Conservation (phyloP, 2,113 vertebrate genomes). For the Scophthalmus maximus region DNA sequence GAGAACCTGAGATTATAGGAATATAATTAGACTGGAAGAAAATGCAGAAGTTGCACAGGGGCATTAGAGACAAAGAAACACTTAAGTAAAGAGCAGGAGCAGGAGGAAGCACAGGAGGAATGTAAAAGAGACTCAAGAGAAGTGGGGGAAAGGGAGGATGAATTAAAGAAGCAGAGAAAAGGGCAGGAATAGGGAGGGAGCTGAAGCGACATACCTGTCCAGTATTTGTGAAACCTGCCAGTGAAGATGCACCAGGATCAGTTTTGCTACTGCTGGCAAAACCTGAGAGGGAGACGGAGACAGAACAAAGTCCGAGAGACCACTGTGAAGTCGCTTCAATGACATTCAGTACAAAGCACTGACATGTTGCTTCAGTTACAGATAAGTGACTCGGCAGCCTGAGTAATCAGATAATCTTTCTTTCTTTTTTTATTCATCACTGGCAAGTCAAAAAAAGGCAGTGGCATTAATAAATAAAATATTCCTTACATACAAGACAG, state of each 20-base stretch:
- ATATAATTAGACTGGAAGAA: neutral
- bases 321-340: neutral
- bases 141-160: no score
- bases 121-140: accelerated
- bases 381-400: neutral
- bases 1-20: neutral
- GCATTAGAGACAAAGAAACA: neutral
- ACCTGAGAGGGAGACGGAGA: conserved; percentile 81
- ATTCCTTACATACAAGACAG: no score
- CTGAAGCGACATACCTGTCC: conserved; percentile 87
- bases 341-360: neutral
- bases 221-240: conserved; percentile 97
- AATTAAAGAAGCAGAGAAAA: neutral
- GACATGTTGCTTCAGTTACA: neutral
- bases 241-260: conserved; percentile 98
- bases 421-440: no score
- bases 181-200: neutral
- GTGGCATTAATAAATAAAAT: no score
- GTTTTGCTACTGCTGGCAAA: conserved; percentile 95
- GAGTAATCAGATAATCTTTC: no score
- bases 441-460: no score
- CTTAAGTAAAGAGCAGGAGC: neutral
- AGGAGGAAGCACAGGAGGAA: neutral
- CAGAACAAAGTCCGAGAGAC: neutral
- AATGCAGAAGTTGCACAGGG: neutral